These are phyloP conservation scores for Caenorhabditis sp. DNA, from an alignment of 2,888 invertebrate genomes.

Conservation along the genomic window DNA sequence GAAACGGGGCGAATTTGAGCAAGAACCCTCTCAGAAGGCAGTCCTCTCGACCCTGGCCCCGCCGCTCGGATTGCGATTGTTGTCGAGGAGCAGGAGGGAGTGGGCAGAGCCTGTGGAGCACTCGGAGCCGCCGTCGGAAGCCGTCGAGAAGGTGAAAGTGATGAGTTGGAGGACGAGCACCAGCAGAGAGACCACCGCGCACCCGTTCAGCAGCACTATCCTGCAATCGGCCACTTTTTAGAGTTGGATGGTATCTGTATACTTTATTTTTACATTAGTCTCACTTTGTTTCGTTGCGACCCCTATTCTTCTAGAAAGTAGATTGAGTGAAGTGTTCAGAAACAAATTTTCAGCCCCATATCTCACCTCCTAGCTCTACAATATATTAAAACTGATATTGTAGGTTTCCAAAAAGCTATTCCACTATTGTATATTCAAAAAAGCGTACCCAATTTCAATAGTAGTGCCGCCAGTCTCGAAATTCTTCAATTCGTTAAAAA, in stretches of 20 bases:
- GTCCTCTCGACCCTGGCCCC: slow-evolving; percentile 48
- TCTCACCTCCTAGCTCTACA: no score
- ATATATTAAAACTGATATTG: no score
- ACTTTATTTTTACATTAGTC: neutral
- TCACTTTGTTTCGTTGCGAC: no score
- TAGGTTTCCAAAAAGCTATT: no score
- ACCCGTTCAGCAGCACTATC: slow-evolving; percentile 56
- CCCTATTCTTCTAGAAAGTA: no score
- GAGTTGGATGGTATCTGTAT: neutral
- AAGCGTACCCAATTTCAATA: slow-evolving; percentile 44
- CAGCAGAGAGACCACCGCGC: slow-evolving; percentile 39
- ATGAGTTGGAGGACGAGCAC: slow-evolving; percentile 53
- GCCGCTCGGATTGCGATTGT: slow-evolving; percentile 51
- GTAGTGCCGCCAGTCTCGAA: slow-evolving; percentile 27
- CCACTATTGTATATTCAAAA: neutral
- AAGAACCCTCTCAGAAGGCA: slow-evolving; percentile 44
- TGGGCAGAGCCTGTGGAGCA: slow-evolving; percentile 21
- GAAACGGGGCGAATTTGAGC: neutral
- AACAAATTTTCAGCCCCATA: no score
- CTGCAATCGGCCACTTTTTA: slow-evolving; percentile 33
- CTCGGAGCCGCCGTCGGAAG: neutral
- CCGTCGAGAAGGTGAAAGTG: slow-evolving; percentile 46
- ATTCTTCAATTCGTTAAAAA: slow-evolving; percentile 38
- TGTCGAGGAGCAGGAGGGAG: slow-evolving; percentile 37
- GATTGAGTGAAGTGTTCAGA: no score